Conservation (phyloP, 2,888 invertebrate species). For the Caenorhabditis sp. region DNA sequence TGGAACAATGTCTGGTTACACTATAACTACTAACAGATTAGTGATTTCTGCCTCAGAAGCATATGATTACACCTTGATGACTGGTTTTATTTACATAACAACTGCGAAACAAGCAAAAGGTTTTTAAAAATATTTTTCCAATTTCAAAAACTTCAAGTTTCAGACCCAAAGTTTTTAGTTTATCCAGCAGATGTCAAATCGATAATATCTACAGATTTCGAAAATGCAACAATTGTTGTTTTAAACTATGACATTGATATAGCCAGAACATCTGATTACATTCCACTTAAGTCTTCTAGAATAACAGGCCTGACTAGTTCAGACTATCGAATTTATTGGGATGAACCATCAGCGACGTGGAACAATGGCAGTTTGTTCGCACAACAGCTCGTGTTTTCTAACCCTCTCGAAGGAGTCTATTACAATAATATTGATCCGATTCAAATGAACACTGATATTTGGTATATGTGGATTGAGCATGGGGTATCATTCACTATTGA, state of each 20-base stretch:
- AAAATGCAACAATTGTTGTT: conserved; percentile 14
- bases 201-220: neutral
- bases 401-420: neutral
- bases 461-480: conserved; percentile 1
- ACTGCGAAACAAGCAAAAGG: conserved; percentile 16
- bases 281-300: neutral
- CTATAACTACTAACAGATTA: conserved; percentile 1
- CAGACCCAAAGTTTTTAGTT: conserved; percentile 1
- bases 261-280: neutral
- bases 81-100: conserved; percentile 16
- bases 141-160: neutral
- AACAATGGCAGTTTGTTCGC: neutral
- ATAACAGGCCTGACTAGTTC: neutral
- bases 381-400: neutral
- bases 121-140: neutral
- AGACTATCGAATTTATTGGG: conserved; percentile 7
- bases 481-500: neutral
- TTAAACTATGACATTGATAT: conserved; percentile 12
- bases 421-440: conserved; percentile 17
- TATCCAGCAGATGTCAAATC: neutral
- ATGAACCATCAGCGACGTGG: conserved; percentile 2
- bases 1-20: conserved; percentile 6
- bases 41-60: conserved; percentile 3
- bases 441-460: conserved; percentile 16
- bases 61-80: neutral